Evolutionary conservation across 2,113 vertebrate genomes (phyloP).

Genomic region (Clarias magur): DNA sequence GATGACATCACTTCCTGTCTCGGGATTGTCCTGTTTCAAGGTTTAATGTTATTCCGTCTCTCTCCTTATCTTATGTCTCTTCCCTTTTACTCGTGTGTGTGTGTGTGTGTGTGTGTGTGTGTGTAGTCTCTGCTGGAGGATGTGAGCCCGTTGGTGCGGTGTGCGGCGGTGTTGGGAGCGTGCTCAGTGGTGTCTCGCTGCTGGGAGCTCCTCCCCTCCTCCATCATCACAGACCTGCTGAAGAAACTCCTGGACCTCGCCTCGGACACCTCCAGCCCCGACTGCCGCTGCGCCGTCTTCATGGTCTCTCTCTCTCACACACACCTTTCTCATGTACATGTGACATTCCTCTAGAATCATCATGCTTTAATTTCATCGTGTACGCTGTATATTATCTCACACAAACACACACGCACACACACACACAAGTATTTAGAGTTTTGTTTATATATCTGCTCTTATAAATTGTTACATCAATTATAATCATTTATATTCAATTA

Average conservation of each 20-base stretch:
- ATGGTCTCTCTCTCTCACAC: constrained; percentile 78
- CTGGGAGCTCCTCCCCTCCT: constrained; percentile 91
- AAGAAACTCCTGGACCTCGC: constrained; percentile 84
- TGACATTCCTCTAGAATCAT: no score
- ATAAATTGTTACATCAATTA: no score
- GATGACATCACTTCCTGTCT: constrained; percentile 1
- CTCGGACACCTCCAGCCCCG: constrained; percentile 80
- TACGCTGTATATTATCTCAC: no score
- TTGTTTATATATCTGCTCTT: no score
- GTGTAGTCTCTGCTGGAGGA: constrained; percentile 86
- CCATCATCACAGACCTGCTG: constrained; percentile 82
- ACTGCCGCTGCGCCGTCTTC: constrained; percentile 91
- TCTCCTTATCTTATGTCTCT: no score
- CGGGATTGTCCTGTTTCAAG: neutral
- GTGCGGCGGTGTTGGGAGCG: constrained; percentile 82
- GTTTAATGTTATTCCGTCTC: neutral
- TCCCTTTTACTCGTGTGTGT: neutral
- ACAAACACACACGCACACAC: no score
- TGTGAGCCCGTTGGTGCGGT: constrained; percentile 85
- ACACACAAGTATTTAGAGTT: no score
- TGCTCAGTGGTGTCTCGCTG: constrained; percentile 86
- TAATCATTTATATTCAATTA: no score
- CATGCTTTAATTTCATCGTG: no score
- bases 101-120: neutral
- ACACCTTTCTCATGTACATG: no score